phyloP scores from a whole-genome alignment of 2,113 vertebrate species.

The Gallinago undulata region DNA sequence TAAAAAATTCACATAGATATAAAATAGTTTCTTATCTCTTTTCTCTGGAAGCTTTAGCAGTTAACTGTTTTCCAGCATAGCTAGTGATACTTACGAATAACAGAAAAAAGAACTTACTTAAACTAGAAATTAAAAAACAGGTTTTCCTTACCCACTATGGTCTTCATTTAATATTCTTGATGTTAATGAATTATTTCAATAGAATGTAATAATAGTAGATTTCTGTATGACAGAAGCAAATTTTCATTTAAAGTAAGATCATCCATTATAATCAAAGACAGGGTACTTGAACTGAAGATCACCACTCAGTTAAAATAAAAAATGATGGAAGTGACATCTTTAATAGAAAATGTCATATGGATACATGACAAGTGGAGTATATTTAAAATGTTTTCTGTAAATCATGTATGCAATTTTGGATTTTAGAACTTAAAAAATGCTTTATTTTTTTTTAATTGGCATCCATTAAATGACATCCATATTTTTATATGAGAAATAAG shows the following conservation, averaged over 20 bases:
- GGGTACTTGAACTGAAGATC: slow-evolving; percentile 66
- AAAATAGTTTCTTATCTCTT: background rate
- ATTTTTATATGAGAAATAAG: background rate
- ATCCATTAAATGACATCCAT: background rate
- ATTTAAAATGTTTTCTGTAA: background rate
- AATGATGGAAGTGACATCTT: slow-evolving; percentile 65
- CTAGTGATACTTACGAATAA: slow-evolving; percentile 22
- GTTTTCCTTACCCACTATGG: slow-evolving; percentile 8
- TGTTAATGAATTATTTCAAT: slow-evolving; percentile 73
- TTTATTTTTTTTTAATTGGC: background rate
- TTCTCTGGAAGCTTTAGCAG: background rate
- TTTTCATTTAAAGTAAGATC: slow-evolving; percentile 69
- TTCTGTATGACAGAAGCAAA: slow-evolving; percentile 69
- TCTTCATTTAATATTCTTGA: slow-evolving; percentile 64
- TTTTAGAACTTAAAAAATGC: background rate
- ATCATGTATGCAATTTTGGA: background rate
- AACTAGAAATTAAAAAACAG: background rate
- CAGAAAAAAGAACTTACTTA: slow-evolving; percentile 26
- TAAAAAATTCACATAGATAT: background rate
- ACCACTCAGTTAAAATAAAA: slow-evolving; percentile 73
- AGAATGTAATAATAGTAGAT: slow-evolving; percentile 64
- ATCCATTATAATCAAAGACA: slow-evolving; percentile 72
- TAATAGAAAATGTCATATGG: slow-evolving; percentile 57
- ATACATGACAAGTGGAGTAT: slow-evolving; percentile 26
- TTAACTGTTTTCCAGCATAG: background rate